Percentiles rank a stretch among this genome's conserved stretches.
These are phyloP conservation scores for Beroe ovata DNA, from an alignment of 37 sponge, comb jelly and placozoan species.

Conservation along the genomic window DNA sequence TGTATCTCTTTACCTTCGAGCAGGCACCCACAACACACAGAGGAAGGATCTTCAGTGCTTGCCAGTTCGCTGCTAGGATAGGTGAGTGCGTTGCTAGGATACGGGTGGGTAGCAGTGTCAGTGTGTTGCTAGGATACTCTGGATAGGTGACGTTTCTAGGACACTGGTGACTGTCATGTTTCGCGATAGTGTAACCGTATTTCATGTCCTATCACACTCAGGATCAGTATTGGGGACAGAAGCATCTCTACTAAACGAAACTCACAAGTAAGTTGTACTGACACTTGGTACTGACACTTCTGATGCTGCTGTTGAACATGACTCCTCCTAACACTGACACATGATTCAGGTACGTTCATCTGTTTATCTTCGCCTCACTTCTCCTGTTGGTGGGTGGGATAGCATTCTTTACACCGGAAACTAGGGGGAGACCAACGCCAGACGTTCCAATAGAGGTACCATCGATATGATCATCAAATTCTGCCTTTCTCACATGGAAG, in stretches of 20 bases:
- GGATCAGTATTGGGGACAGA: background rate
- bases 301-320: no score
- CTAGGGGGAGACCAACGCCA: conserved; percentile 14
- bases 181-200: no score
- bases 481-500: no score
- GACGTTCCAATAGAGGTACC: conserved; percentile 29
- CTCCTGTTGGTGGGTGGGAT: background rate
- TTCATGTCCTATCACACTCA: background rate
- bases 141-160: no score
- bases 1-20: background rate
- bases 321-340: background rate
- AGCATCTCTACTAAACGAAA: background rate
- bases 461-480: no score
- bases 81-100: no score
- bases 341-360: background rate
- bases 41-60: background rate
- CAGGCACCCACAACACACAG: background rate
- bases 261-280: background rate
- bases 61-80: background rate
- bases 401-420: background rate
- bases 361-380: background rate
- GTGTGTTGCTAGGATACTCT: no score
- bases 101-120: no score
- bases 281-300: no score
- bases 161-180: no score